phyloP scores from a whole-genome alignment of 1,140 invertebrate species.

The Drosophila takahashii region DNA sequence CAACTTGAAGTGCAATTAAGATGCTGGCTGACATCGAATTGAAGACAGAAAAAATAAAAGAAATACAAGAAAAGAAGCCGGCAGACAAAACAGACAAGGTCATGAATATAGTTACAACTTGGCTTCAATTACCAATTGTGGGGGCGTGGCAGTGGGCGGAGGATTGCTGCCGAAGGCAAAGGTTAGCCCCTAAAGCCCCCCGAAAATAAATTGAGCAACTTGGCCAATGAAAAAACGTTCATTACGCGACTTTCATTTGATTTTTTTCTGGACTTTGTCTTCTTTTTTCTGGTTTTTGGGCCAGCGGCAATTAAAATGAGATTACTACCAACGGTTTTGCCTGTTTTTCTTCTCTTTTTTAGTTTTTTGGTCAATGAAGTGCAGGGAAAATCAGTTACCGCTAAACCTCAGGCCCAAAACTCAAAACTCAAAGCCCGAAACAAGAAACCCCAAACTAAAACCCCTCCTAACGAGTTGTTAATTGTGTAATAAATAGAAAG shows the following conservation, averaged over 20 bases:
- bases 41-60: conserved; percentile 3
- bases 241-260: conserved; percentile 48
- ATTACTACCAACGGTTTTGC: conserved; percentile 57
- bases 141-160: conserved; percentile 18
- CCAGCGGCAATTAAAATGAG: conserved; percentile 73
- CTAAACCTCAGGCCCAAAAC: conserved; percentile 23
- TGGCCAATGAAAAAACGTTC: conserved; percentile 50
- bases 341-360: conserved; percentile 19
- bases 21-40: conserved; percentile 21
- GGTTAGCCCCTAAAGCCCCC: conserved; percentile 5
- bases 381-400: conserved; percentile 54
- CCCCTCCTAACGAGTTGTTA: conserved; percentile 74
- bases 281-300: conserved; percentile 20
- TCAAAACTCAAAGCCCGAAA: conserved; percentile 28
- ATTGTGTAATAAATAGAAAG: conserved; percentile 82
- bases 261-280: conserved; percentile 30
- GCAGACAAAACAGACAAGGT: conserved; percentile 52
- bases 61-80: conserved; percentile 1
- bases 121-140: conserved; percentile 25
- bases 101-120: conserved; percentile 30
- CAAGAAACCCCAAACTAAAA: conserved; percentile 42
- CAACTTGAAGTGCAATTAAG: conserved; percentile 40
- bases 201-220: conserved; percentile 13
- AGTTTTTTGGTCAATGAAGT: conserved; percentile 16
- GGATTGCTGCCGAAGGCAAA: conserved; percentile 10